Evolutionary conservation across 2,888 invertebrate species (phyloP), one percentile per base, ranked within the genome.

Genomic region (Heteropelma amictum): DNA sequence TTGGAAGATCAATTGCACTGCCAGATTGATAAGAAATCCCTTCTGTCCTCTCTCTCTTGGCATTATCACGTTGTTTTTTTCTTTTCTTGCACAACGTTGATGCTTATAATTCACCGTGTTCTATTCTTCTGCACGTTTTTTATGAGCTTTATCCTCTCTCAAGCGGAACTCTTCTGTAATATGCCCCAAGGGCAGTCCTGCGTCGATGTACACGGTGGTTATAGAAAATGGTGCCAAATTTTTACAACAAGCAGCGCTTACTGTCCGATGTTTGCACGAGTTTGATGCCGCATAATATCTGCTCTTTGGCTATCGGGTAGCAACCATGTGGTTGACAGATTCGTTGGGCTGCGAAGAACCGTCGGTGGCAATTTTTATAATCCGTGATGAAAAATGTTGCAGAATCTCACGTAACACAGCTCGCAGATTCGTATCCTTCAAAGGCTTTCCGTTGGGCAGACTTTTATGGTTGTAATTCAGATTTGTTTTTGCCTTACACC

Each of bases 21-120:
- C 60, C 60, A n/a, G 60, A 60, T 19, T 60, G 60, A 47, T 60
- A 60, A 5, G 45, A 38, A n/a, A 60, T 33, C 4, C 60, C 60
- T 60, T 60, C 60, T 19, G 23, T 42, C 26, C 17, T 60, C 12
- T 60, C 60, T 45, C 21, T 42, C 19, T 42, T 42, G 17, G 30
- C 30, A 30, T 21, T 33, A 4, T 33, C 53, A 30, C 53, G 35
- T 53, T 33, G 53, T 33, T 53, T 53, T 47, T 51, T 53, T 53
- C 53, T 53, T 33, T 53, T 53, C 33, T 33, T 17, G 53, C 53
- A 53, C 17, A 30, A 17, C 53, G 33, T 53, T 53, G 33, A 33
- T 33, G 53, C 30, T 51, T 51, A 28, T 30, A 51, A 5, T 35
- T 33, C 19, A 33, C 30, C 1, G 53, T 53, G 33, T 53, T 30